These are phyloP conservation scores for Conus ventricosus DNA, from an alignment of 1,140 invertebrate species.

Conservation along the genomic window DNA sequence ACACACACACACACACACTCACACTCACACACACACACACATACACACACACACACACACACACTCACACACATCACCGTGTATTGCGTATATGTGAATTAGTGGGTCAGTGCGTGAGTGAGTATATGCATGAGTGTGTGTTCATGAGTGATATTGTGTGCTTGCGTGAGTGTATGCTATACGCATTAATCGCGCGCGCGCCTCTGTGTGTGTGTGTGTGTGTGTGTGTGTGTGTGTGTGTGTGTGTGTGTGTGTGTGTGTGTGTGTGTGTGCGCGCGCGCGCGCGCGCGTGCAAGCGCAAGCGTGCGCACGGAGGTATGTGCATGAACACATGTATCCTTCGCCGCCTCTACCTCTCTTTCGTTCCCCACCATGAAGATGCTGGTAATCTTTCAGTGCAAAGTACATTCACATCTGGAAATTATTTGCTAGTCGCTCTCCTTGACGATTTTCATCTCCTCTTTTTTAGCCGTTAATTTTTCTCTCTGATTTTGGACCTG, in stretches of 20 bases:
- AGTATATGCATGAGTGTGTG: too few relatives aligned
- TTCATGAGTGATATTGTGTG: not conserved
- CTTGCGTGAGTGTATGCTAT: not conserved
- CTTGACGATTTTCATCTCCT: too few relatives aligned
- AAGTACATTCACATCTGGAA: too few relatives aligned
- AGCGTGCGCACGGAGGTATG: not conserved
- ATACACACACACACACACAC: not conserved
- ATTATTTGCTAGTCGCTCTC: too few relatives aligned
- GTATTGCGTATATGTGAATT: not conserved
- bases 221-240: constrained; percentile 1
- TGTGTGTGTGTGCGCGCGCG: not conserved
- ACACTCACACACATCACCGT: not conserved
- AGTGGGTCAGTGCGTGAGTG: not conserved
- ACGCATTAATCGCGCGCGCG: not conserved
- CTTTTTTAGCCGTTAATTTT: too few relatives aligned
- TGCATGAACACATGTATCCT: too few relatives aligned
- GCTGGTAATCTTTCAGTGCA: too few relatives aligned
- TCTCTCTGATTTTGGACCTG: too few relatives aligned
- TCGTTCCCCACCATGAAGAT: too few relatives aligned
- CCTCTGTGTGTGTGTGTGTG: not conserved
- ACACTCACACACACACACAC: not conserved
- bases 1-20: not conserved
- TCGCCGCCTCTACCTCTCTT: too few relatives aligned
- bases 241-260: not conserved
- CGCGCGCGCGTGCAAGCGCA: not conserved